Percentiles rank a stretch among this genome's conserved stretches.
Evolutionary conservation across 2,888 invertebrate species (phyloP).

Genomic region (Boloria selene): DNA sequence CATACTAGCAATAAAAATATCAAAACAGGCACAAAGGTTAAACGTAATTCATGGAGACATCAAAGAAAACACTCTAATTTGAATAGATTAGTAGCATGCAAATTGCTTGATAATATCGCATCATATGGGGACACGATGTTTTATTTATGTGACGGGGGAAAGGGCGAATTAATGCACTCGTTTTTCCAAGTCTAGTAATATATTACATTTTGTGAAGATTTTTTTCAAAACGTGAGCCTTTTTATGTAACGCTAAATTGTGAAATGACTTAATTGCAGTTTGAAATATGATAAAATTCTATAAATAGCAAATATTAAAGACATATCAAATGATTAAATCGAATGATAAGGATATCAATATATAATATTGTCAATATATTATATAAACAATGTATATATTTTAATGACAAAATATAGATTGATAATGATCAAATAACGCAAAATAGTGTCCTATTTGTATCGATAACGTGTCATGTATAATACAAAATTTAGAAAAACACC

Average conservation of each 20-base stretch:
- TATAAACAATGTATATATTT: no score
- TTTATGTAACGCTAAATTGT: neutral
- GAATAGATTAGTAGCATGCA: slow-evolving; percentile 70
- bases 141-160: slow-evolving; percentile 58
- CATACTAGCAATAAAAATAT: slow-evolving; percentile 46
- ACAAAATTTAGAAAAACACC: neutral
- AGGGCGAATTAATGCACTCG: slow-evolving; percentile 32
- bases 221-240: neutral
- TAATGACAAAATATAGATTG: no score
- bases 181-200: slow-evolving; percentile 19
- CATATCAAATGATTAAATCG: no score
- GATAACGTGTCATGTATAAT: no score
- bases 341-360: no score
- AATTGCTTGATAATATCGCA: slow-evolving; percentile 69
- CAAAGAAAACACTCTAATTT: slow-evolving; percentile 62
- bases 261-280: no score
- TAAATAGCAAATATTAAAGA: no score
- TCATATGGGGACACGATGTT: slow-evolving; percentile 55
- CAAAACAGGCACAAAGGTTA: slow-evolving; percentile 58
- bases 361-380: no score
- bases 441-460: no score
- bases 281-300: no score
- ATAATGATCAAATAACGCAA: no score
- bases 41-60: slow-evolving; percentile 56
- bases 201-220: slow-evolving; percentile 1